Conservation (phyloP, 2,888 invertebrate genomes). For the Sceliomorpha sp. region DNA sequence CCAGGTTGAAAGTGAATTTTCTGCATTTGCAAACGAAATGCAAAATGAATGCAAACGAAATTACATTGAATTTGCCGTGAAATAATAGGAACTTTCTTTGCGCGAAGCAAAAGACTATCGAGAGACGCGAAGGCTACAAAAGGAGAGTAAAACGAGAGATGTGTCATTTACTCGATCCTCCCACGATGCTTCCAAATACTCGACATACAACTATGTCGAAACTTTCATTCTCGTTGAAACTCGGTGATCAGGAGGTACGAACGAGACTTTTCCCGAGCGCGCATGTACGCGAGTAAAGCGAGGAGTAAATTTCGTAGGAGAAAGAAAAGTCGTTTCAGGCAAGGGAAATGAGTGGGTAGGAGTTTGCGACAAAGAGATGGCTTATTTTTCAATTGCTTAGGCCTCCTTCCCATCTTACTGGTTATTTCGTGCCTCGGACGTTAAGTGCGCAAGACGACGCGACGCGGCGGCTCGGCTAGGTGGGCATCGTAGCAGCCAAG, state of each 20-base stretch:
- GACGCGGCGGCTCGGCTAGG: too few species aligned
- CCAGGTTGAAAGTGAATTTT: conserved; percentile 44
- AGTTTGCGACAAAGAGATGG: too few species aligned
- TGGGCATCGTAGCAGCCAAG: conserved; percentile 28
- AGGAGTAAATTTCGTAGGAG: too few species aligned
- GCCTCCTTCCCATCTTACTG: too few species aligned
- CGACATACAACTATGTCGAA: conserved; percentile 28
- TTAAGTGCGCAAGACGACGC: conserved; percentile 36
- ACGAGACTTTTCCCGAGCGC: conserved; percentile 49
- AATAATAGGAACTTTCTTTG: conserved; percentile 37
- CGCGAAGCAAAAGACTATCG: conserved; percentile 31
- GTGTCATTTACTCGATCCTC: conserved; percentile 27
- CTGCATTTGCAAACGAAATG: conserved; percentile 28
- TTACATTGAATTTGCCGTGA: conserved; percentile 49
- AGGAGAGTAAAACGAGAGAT: conserved; percentile 27
- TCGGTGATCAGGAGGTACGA: conserved; percentile 45
- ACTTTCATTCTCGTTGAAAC: conserved; percentile 46
- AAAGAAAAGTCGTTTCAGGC: too few species aligned
- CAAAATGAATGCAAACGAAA: conserved; percentile 45
- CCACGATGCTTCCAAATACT: conserved; percentile 5
- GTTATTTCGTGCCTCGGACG: background rate
- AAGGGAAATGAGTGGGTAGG: too few species aligned
- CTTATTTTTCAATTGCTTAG: too few species aligned
- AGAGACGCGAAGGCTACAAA: conserved; percentile 37
- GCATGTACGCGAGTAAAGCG: conserved; percentile 5